Base-by-base conservation (phyloP, 2,888 invertebrate species). In the Eledona agricola region DNA sequence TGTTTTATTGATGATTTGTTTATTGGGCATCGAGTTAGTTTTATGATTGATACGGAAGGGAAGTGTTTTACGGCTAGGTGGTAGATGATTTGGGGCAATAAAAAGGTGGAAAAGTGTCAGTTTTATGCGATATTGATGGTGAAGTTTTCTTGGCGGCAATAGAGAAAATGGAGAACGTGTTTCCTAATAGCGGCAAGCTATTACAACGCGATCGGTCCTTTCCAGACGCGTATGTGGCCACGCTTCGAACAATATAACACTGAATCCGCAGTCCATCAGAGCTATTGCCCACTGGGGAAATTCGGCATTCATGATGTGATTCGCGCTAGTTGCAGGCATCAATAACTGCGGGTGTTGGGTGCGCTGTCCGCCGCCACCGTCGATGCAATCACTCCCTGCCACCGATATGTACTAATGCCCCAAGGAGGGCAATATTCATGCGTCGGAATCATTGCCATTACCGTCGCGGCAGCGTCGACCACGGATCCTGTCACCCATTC, bases 301-400 rank as follows among this genome's bases (percentile, higher is more conserved):
- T 72, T 70, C 68, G 63, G 70, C 71, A 72, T 72, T 71, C 72
- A 72, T 72, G 71, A 70, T 71, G 69, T 72, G 71, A 71, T 71
- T 71, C 70, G 66, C 67, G 68, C 66, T 69, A 70, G 69, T 70
- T 70, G 67, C 66, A 58, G 63, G 69, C 72, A 72, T 72, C 72
- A 72, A 72, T 72, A 72, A 69, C 69, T 67, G 66, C 57, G 62
- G 59, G 38, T 55, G 47, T 25, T 47, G 47, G 54, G 38, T 40
- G 49, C 49, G 38, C 38, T 40, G 38, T 19, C 32, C 32, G 32
- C 45, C 16, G 20, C 47, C 17, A 20, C 37, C 49, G 12, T 23
- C 49, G 64, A 65, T 66, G 67, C 65, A 68, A 65, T 67, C 69
- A 67, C 59, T 66, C 64, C 62, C 60, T 61, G 59, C 65, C 59